These are phyloP conservation scores for Leptinotarsa undecemlineata DNA, from an alignment of 1,140 invertebrate species.

Conservation along the genomic window DNA sequence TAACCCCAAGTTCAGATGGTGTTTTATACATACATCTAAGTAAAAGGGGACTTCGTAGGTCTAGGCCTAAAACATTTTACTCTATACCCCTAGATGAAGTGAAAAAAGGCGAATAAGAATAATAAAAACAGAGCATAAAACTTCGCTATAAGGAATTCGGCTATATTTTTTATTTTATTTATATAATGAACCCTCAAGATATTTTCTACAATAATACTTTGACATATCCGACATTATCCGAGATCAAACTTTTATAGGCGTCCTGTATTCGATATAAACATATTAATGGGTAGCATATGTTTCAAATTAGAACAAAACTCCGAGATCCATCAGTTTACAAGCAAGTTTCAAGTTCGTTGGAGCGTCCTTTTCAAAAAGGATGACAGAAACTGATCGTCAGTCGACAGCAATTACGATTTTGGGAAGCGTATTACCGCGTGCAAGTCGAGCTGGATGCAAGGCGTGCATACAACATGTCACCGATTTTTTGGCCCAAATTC, in stretches of 20 bases:
- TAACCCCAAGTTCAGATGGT: background rate
- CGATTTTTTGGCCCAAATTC: slow-evolving; percentile 5
- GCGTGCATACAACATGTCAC: slow-evolving; percentile 1
- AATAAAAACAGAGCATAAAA: no score
- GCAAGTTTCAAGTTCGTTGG: slow-evolving; percentile 19
- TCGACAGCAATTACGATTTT: slow-evolving; percentile 10
- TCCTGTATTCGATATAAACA: background rate
- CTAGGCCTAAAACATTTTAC: no score
- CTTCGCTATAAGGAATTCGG: no score
- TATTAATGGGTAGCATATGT: slow-evolving; percentile 17
- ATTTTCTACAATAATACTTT: no score
- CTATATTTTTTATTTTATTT: no score
- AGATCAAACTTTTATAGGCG: background rate
- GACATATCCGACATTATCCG: no score
- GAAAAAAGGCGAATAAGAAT: background rate
- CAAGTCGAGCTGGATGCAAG: background rate
- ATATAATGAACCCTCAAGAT: no score
- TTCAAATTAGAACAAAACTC: slow-evolving; percentile 11
- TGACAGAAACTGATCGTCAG: slow-evolving; percentile 22
- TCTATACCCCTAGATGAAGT: background rate
- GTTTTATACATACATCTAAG: background rate
- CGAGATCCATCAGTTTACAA: background rate
- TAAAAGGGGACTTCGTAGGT: background rate
- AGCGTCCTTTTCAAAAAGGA: slow-evolving; percentile 21
- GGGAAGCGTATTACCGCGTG: slow-evolving; percentile 12